Evolutionary conservation across 2,888 invertebrate genomes (phyloP), one percentile per base, ranked within the genome.

Genomic region (Parelbella ahira): DNA sequence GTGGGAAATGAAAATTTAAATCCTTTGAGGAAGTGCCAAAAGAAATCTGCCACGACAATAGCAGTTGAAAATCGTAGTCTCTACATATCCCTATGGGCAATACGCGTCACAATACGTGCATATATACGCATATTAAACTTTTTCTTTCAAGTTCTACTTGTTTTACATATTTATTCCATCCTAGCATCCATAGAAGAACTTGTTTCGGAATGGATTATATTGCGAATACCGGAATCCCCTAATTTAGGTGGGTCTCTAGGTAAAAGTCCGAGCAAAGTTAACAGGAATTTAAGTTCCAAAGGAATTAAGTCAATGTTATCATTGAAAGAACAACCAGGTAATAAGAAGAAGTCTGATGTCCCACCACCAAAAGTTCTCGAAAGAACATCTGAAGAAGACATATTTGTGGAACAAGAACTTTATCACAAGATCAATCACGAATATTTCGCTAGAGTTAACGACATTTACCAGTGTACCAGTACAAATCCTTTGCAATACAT

Each of bases 171-270:
- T n/a, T n/a, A n/a, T n/a, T n/a, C n/a, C n/a, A n/a, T n/a, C n/a
- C n/a, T n/a, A 15, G 24, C 23, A n/a, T 15, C 11, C 10, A 13
- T 37, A 1, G 58, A 60, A 43, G 47, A 47, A 46, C 56, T 51
- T 5, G 53, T 71, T 33, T 48, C 46, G n/a, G 81, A 82, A 50
- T 82, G 82, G 81, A 52, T 65, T 23, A 66, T 77, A n/a, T 41
- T 24, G 13, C 60, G 69, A 21, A 60, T 65, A 2, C 8, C 44
- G 2, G 13, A 34, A 6, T 3, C 45, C 4, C 25, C 42, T n/a
- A 47, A 15, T 30, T 15, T 33, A 1, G 34, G 10, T 2, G 34
- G 25, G 8, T 12, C 28, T 3, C 8, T 57, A 19, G 32, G 32
- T 9, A 68, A 51, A 52, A 47, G 44, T 19, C 48, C 58, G 13